Evolutionary conservation across 1,140 invertebrate species (phyloP), one percentile per base, ranked within the genome.

Genomic region (Caenorhabditis remanei): DNA sequence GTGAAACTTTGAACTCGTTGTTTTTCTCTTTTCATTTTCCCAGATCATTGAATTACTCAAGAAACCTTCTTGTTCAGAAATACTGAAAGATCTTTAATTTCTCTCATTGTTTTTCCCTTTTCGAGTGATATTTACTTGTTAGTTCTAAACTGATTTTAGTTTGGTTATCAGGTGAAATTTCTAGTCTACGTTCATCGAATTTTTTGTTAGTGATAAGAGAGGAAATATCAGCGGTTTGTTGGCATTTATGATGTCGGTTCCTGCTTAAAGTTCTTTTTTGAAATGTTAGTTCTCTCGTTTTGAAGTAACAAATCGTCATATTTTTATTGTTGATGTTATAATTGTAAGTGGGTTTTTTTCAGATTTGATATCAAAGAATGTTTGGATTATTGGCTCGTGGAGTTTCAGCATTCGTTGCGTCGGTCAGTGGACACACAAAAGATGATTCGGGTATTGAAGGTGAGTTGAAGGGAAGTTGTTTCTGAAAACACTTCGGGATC

Each of bases 371-470:
- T 21, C 56, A 9, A 58, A 32, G 32, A 58, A 75, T 75, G 67
- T 75, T 75, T n/a, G 67, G 67, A 19, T 32, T 75, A n/a, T n/a
- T 75, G 13, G 67, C 67, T 9, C 67, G 67, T 9, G 43, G 67
- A n/a, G 67, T 75, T 75, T 75, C 67, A n/a, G 67, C 67, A n/a
- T 75, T 75, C 11, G 67, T 75, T 19, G 67, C 67, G 21, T 75
- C 67, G 13, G 67, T 75, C 41, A 75, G 67, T 32, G 67, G 67
- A 8, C 7, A 6, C 19, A 11, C 16, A n/a, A 75, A 75, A 19
- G 67, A 75, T n/a, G 67, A 75, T 13, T 13, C 67, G 16, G 43
- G 40, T 21, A 75, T 75, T 8, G 67, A 75, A 75, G 67, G 67
- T 75, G 7, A 46, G 67, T n/a, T 32, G 32, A 32, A 32, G 32